Evolutionary conservation across 2,113 vertebrate genomes (phyloP).

Genomic region (Notothenia coriiceps): DNA sequence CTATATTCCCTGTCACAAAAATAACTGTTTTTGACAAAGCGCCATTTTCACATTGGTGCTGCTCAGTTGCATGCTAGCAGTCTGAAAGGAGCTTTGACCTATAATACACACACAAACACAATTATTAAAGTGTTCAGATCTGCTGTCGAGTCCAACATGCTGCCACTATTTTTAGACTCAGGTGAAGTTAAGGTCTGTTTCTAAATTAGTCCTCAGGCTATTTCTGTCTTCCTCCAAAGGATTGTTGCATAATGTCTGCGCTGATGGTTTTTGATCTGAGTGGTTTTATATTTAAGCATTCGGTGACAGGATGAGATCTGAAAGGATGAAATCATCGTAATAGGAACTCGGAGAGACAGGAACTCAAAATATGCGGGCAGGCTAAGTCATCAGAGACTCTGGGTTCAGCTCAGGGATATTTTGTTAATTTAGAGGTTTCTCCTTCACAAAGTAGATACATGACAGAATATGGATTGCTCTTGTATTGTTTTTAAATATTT

Average conservation of each 20-base stretch:
- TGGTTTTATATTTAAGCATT: constrained; percentile 69
- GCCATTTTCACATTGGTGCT: constrained; percentile 53
- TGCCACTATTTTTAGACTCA: constrained; percentile 65
- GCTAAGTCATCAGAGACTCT: constrained; percentile 35
- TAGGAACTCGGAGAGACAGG: constrained; percentile 46
- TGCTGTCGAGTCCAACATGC: constrained; percentile 36
- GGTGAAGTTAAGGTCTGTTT: constrained; percentile 61
- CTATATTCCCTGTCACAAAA: constrained; percentile 51
- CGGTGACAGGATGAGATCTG: constrained; percentile 58
- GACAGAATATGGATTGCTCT: constrained; percentile 23
- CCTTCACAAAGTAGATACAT: constrained; percentile 23
- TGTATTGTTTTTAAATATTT: constrained; percentile 42
- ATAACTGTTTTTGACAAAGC: constrained; percentile 55
- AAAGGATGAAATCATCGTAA: constrained; percentile 35
- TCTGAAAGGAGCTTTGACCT: constrained; percentile 35
- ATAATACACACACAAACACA: constrained; percentile 12
- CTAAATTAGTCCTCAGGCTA: constrained; percentile 63
- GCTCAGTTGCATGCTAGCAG: constrained; percentile 30
- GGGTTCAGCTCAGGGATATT: constrained; percentile 43
- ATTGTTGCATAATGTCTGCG: constrained; percentile 55
- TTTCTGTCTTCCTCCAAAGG: constrained; percentile 49
- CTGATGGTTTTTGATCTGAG: constrained; percentile 52
- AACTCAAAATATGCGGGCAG: constrained; percentile 46
- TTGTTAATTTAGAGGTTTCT: constrained; percentile 24
- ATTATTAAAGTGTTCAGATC: constrained; percentile 41